Evolutionary conservation across 2,113 vertebrate genomes (phyloP), one percentile per base, ranked within the genome.

Genomic region (Misgurnus mizolepis): DNA sequence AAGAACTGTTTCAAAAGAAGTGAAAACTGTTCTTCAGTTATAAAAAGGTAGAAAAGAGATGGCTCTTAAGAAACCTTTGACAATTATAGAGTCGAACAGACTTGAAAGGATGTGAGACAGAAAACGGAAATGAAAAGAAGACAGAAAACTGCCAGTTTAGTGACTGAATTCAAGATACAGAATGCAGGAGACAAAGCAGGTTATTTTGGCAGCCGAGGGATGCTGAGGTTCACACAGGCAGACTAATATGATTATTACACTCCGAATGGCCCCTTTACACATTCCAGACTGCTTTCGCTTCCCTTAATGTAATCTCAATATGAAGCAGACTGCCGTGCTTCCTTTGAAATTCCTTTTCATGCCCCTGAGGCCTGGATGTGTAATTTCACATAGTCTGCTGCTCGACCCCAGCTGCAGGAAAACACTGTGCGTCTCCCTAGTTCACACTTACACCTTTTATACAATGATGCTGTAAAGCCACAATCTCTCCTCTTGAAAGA

Each of bases 181-280:
- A 67, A 67, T 58, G 45, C 45, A 67, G 39, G 22, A 76, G 62
- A 69, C 22, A 76, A 58, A 64, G 72, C 49, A 82, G 40, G 67
- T 56, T 79, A 58, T 82, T 76, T 71, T 50, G 65, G 71, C 65
- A 69, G 22, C 40, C 39, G 47, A 56, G 70, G 27, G 34, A 76
- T 47, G 71, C 56, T 34, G 39, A 64, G 41, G 22, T 41, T 43
- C 66, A 65, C 72, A 11, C 68, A n/a, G 62, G 40, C 53, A 62
- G 61, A 27, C 67, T 78, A 76, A 82, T 70, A 79, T 79, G 71
- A 82, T 82, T 75, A 81, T 70, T 76, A 55, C 76, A 82, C 56
- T 65, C 64, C 70, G 64, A 65, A 81, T 10, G 12, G 80, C 76
- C 69, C 76, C 76, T 75, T 84, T 66, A 81, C 76, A 79, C 76